These are phyloP conservation scores for Lasius platythorax DNA, from an alignment of 2,888 invertebrate species.

Conservation along the genomic window DNA sequence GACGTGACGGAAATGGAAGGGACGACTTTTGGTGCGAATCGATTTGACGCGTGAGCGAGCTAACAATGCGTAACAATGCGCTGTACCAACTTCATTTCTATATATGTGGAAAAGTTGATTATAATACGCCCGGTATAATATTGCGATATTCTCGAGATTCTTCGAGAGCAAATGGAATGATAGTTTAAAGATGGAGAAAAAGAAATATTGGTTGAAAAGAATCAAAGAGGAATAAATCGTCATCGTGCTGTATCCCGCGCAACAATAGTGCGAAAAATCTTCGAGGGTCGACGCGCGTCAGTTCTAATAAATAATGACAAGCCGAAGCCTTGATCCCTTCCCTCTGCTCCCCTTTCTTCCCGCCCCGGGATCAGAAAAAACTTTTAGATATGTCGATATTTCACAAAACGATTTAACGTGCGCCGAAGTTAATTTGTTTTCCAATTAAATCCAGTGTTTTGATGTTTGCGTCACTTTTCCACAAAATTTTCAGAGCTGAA, in stretches of 20 bases:
- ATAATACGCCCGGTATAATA: not conserved
- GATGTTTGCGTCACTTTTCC: not conserved
- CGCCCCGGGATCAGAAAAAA: not conserved
- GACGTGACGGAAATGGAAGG: slow-evolving; percentile 39
- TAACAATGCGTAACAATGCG: too few relatives aligned
- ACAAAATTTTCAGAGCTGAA: not conserved
- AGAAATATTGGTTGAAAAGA: slow-evolving; percentile 47
- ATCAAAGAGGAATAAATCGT: slow-evolving; percentile 64
- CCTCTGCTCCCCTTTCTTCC: not conserved
- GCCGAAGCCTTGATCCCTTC: not conserved
- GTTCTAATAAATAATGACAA: slow-evolving; percentile 68
- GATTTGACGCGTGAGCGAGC: slow-evolving; percentile 6
- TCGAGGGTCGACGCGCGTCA: slow-evolving; percentile 62
- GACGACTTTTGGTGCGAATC: slow-evolving; percentile 32
- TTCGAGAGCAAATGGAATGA: not conserved
- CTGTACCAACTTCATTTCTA: not conserved
- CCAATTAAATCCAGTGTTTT: slow-evolving; percentile 14
- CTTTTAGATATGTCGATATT: slow-evolving; percentile 24
- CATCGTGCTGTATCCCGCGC: slow-evolving; percentile 59
- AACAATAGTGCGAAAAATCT: slow-evolving; percentile 66
- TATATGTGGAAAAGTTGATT: not conserved
- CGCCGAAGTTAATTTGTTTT: not conserved
- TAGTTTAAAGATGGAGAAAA: slow-evolving; percentile 1
- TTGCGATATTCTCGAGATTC: slow-evolving; percentile 1
- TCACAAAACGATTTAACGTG: slow-evolving; percentile 25